A percentile compares a stretch with the other conserved stretches of the same genome.
Conservation (phyloP, 2,888 invertebrate genomes). For the Drosophila affinis region DNA sequence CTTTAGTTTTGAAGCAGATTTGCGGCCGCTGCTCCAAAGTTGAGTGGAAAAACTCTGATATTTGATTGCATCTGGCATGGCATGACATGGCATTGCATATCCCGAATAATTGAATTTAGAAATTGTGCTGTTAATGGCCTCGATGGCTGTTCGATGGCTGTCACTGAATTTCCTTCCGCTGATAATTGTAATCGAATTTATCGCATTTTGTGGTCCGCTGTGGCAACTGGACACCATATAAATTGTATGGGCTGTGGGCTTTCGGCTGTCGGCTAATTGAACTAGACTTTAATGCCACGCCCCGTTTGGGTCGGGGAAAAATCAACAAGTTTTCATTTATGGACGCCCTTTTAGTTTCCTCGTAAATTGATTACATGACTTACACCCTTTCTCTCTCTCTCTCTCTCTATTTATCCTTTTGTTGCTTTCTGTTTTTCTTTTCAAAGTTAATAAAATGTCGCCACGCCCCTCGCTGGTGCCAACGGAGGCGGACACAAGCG, state of each 20-base stretch:
- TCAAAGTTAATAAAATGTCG: slow-evolving; percentile 88
- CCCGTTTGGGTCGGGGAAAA: slow-evolving; percentile 34
- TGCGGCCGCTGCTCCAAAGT: not conserved
- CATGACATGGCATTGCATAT: not conserved
- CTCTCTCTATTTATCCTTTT: not conserved
- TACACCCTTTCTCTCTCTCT: not conserved
- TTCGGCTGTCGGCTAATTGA: slow-evolving; percentile 15
- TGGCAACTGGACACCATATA: slow-evolving; percentile 62
- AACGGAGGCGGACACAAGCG: slow-evolving; percentile 83
- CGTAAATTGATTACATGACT: slow-evolving; percentile 28
- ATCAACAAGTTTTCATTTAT: slow-evolving; percentile 42
- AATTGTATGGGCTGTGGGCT: slow-evolving; percentile 38
- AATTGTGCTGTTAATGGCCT: too few relatives aligned
- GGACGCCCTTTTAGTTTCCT: slow-evolving; percentile 5
- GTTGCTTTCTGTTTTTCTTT: slow-evolving; percentile 7
- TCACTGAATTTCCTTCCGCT: slow-evolving; percentile 48
- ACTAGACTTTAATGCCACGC: not conserved
- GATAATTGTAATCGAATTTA: slow-evolving; percentile 65
- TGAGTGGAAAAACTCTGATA: not conserved
- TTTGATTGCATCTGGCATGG: not conserved
- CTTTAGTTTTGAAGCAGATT: too few relatives aligned
- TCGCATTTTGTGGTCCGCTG: slow-evolving; percentile 29
- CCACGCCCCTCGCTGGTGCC: slow-evolving; percentile 87
- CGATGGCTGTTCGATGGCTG: slow-evolving; percentile 10
- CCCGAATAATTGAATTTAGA: slow-evolving; percentile 1